Evolutionary conservation across 1,140 invertebrate species (phyloP).

Genomic region (Calosoma granatense): DNA sequence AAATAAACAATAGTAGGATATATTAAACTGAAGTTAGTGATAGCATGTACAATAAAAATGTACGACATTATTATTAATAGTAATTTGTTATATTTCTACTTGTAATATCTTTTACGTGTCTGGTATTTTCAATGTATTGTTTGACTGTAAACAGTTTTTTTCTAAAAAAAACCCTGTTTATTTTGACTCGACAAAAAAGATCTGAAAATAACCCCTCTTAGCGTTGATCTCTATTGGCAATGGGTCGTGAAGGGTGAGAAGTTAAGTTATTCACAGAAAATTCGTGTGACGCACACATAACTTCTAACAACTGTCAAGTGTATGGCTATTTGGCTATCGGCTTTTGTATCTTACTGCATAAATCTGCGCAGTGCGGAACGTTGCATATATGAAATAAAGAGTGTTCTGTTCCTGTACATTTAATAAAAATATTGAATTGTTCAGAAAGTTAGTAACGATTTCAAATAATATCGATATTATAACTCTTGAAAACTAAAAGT

Average conservation of each 20-base stretch:
- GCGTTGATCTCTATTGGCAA: neutral
- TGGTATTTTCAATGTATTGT: too few relatives aligned
- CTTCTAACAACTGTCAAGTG: neutral
- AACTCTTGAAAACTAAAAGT: neutral
- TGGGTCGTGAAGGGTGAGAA: too few relatives aligned
- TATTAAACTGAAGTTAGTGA: neutral
- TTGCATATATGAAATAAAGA: too few relatives aligned
- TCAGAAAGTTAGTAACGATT: neutral
- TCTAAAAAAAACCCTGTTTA: neutral
- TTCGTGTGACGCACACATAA: too few relatives aligned
- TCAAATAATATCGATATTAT: neutral
- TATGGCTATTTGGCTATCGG: neutral
- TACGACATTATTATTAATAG: neutral
- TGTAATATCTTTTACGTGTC: neutral
- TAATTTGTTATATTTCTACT: too few relatives aligned
- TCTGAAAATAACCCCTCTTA: neutral
- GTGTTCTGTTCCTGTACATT: too few relatives aligned
- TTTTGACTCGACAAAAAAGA: neutral
- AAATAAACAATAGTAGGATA: neutral
- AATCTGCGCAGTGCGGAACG: too few relatives aligned
- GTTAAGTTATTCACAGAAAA: too few relatives aligned
- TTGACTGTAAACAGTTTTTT: too few relatives aligned
- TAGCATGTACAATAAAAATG: neutral
- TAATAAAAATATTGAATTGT: neutral
- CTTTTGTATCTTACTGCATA: too few relatives aligned